Evolutionary conservation across 2,888 invertebrate genomes (phyloP).

Genomic region (Eudemis profundana): DNA sequence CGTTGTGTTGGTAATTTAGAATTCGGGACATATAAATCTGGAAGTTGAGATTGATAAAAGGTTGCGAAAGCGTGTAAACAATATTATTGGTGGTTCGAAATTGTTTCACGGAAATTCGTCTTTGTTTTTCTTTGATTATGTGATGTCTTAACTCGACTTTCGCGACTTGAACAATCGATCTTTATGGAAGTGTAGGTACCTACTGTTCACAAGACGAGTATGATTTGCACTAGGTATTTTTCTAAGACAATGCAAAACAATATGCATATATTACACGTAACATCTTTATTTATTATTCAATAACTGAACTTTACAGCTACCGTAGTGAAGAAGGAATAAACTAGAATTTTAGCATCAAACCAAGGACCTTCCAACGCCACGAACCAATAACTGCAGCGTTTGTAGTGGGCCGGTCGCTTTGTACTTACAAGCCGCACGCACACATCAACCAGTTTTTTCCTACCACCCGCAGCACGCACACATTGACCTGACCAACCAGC

Average conservation of each 20-base stretch:
- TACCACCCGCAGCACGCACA: no score
- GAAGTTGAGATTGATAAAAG: conserved; percentile 5
- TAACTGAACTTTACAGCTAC: not conserved
- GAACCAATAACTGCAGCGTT: no score
- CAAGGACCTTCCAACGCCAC: no score
- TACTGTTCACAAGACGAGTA: not conserved
- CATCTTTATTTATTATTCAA: not conserved
- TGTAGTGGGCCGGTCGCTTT: no score
- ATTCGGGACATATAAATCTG: not conserved
- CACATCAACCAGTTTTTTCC: no score
- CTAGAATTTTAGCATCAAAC: no score
- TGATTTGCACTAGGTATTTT: no score
- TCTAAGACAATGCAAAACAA: not conserved
- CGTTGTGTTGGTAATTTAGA: not conserved
- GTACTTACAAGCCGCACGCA: no score
- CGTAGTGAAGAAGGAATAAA: not conserved
- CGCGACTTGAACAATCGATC: no score
- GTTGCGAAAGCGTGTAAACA: not conserved
- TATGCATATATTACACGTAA: not conserved
- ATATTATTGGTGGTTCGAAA: not conserved
- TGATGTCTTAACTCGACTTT: not conserved
- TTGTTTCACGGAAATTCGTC: not conserved
- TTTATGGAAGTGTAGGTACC: not conserved
- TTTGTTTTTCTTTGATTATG: not conserved
- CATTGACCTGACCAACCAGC: no score